Percentiles rank a stretch among this genome's conserved stretches.
Conservation (phyloP, 1,140 invertebrate species). For the Sitobion miscanthi region DNA sequence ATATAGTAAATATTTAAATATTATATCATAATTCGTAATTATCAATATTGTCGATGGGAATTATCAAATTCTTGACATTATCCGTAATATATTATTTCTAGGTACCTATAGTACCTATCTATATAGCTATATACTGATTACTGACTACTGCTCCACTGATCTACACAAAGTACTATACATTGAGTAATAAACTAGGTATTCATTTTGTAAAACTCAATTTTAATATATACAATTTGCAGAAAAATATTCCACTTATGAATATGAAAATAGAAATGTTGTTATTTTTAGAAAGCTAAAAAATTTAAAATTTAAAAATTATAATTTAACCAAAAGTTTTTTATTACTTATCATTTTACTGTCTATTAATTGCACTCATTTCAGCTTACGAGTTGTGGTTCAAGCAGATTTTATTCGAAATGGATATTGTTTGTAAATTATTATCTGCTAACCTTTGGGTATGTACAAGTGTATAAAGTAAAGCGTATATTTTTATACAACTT, state of each 20-base stretch:
- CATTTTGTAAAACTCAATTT: background rate
- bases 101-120: no score
- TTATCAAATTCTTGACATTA: no score
- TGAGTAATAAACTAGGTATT: no score
- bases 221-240: background rate
- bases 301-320: background rate
- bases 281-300: background rate
- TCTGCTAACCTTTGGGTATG: conserved; percentile 42
- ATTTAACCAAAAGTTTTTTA: background rate
- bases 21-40: no score
- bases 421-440: conserved; percentile 87
- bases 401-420: conserved; percentile 96
- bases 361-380: conserved; percentile 63
- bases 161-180: background rate
- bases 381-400: conserved; percentile 99
- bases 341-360: conserved; percentile 31
- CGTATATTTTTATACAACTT: background rate
- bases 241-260: background rate
- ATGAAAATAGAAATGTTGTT: background rate
- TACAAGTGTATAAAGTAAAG: background rate
- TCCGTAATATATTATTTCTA: no score
- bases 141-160: background rate
- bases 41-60: no score
- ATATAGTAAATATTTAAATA: no score
- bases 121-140: no score